A percentile compares a stretch with the other conserved stretches of the same genome.
These are phyloP conservation scores for Drosophila parvula DNA, from an alignment of 1,140 invertebrate species.

Conservation along the genomic window DNA sequence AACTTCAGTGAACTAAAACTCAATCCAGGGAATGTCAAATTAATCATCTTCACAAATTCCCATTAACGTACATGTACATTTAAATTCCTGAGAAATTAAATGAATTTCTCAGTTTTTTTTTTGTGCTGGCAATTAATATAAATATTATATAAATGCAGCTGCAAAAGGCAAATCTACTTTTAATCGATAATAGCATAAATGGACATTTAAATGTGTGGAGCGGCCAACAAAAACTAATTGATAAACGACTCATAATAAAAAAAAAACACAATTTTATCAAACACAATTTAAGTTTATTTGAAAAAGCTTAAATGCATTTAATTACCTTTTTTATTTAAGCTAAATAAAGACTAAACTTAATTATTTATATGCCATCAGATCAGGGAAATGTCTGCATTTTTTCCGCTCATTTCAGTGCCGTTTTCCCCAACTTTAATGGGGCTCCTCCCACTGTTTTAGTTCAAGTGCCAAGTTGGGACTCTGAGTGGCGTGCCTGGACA, in stretches of 20 bases:
- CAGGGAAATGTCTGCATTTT: not conserved
- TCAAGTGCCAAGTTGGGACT: slow-evolving; percentile 4
- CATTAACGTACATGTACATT: too few relatives aligned
- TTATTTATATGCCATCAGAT: not conserved
- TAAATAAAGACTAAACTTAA: not conserved
- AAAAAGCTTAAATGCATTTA: too few relatives aligned
- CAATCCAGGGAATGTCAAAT: too few relatives aligned
- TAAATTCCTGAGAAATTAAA: not conserved
- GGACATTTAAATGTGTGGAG: not conserved
- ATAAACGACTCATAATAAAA: not conserved
- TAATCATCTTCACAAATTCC: too few relatives aligned
- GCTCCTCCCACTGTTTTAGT: not conserved
- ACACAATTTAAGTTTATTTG: too few relatives aligned
- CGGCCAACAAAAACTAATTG: not conserved
- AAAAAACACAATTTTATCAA: too few relatives aligned
- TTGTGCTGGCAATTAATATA: not conserved
- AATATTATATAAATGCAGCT: not conserved
- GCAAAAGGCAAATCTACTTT: not conserved
- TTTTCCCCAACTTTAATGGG: not conserved
- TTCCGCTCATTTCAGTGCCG: too few relatives aligned
- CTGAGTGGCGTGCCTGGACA: slow-evolving; percentile 30
- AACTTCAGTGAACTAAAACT: too few relatives aligned
- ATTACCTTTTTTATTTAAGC: not conserved
- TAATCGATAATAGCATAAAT: not conserved
- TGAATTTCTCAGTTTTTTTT: not conserved